phyloP scores from a whole-genome alignment of 2,888 invertebrate genomes.

The Hydrotaea diabolus region DNA sequence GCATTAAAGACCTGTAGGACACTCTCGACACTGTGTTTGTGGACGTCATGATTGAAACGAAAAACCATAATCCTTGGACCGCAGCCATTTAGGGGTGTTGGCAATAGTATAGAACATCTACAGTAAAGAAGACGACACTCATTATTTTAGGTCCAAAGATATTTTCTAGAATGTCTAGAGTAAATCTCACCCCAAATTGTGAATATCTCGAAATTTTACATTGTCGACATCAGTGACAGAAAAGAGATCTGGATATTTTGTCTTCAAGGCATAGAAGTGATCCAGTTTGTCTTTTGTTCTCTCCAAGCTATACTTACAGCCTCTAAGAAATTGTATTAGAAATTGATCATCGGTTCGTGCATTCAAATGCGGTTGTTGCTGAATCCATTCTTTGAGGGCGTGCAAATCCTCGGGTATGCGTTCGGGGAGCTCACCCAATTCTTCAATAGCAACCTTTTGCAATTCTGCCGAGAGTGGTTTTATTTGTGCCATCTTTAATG shows the following conservation, averaged over 20 bases:
- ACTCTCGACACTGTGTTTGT: conserved; percentile 77
- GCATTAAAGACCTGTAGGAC: conserved; percentile 82
- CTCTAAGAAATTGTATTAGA: conserved; percentile 81
- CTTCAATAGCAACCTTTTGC: conserved; percentile 79
- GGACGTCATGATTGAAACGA: conserved; percentile 77
- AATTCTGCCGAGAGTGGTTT: conserved; percentile 72
- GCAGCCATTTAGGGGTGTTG: conserved; percentile 78
- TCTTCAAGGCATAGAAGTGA: conserved; percentile 82
- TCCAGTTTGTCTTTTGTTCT: conserved; percentile 82
- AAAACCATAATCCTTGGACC: conserved; percentile 82
- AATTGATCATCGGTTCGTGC: conserved; percentile 80
- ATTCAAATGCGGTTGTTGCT: conserved; percentile 81
- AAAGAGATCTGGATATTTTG: conserved; percentile 83
- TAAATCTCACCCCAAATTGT: conserved; percentile 73
- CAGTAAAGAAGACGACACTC: conserved; percentile 68
- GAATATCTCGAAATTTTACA: conserved; percentile 71
- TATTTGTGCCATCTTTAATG: conserved; percentile 67
- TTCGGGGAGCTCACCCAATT: conserved; percentile 81
- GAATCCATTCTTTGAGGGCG: conserved; percentile 81
- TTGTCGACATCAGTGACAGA: conserved; percentile 72
- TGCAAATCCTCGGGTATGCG: conserved; percentile 74
- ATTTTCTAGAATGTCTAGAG: background rate
- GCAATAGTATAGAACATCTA: conserved; percentile 76
- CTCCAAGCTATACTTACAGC: conserved; percentile 82
- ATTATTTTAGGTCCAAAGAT: background rate